phyloP scores from a whole-genome alignment of 2,888 invertebrate genomes.

The Megastigmus dorsalis region DNA sequence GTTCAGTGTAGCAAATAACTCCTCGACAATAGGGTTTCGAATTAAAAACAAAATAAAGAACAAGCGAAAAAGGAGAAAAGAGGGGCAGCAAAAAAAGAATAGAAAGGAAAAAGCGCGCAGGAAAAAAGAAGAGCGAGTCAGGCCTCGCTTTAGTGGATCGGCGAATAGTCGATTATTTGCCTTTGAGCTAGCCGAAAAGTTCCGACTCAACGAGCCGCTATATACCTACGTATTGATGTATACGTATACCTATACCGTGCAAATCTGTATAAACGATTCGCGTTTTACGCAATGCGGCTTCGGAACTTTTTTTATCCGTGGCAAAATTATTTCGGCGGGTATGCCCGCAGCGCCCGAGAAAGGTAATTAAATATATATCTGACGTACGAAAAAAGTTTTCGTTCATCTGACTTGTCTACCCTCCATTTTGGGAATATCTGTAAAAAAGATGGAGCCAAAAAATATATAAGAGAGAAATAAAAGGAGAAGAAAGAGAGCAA shows the following conservation, averaged over 20 bases:
- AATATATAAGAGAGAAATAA: no score
- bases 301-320: not conserved
- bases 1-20: constrained; percentile 34
- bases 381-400: no score
- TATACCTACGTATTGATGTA: no score
- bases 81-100: not conserved
- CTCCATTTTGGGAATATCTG: no score
- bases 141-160: constrained; percentile 14
- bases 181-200: constrained; percentile 43
- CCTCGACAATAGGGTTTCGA: constrained; percentile 12
- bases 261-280: not conserved
- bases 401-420: no score
- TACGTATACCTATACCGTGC: not conserved
- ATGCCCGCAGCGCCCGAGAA: not conserved
- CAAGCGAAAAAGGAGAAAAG: constrained; percentile 17
- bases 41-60: constrained; percentile 19
- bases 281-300: constrained; percentile 12
- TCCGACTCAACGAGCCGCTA: constrained; percentile 9
- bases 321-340: not conserved
- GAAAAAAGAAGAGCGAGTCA: constrained; percentile 12
- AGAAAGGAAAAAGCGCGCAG: not conserved
- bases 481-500: not conserved
- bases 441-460: no score
- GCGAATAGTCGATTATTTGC: constrained; percentile 45
- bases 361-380: not conserved